Evolutionary conservation across 2,888 invertebrate species (phyloP).

Genomic region (Apoderus coryli): DNA sequence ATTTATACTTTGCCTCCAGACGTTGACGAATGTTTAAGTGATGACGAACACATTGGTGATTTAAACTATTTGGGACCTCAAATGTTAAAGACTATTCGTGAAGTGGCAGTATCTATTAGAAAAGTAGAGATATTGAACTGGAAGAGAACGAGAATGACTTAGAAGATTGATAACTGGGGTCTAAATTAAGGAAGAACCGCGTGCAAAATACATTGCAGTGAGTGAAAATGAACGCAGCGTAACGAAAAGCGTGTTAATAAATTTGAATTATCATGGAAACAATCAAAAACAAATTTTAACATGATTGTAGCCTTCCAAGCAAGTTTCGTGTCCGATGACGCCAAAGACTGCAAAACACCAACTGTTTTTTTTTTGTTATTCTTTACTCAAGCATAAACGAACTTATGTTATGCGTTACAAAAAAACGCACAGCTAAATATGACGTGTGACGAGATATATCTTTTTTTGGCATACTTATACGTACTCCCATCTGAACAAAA

Average conservation of each 20-base stretch:
- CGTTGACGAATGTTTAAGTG: slow-evolving; percentile 2
- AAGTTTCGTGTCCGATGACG: background rate
- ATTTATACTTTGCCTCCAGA: too few species aligned
- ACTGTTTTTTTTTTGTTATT: background rate
- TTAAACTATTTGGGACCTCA: slow-evolving; percentile 5
- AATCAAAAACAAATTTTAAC: background rate
- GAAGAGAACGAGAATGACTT: background rate
- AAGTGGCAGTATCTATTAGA: background rate
- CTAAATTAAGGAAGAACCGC: slow-evolving; percentile 2
- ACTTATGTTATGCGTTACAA: background rate
- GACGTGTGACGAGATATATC: background rate
- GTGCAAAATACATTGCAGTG: background rate
- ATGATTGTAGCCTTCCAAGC: background rate
- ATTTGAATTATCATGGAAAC: background rate
- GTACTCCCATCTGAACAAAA: too few species aligned
- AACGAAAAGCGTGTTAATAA: background rate
- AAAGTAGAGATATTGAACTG: background rate
- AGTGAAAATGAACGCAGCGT: background rate
- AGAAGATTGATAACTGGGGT: background rate
- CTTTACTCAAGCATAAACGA: background rate
- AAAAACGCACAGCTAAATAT: background rate
- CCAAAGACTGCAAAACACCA: background rate
- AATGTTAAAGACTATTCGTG: background rate
- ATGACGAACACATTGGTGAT: slow-evolving; percentile 5
- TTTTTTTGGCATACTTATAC: background rate